A percentile compares a stretch with the other conserved stretches of the same genome.
Evolutionary conservation across 2,113 vertebrate species (phyloP).

Genomic region (Sturnira hondurensis): DNA sequence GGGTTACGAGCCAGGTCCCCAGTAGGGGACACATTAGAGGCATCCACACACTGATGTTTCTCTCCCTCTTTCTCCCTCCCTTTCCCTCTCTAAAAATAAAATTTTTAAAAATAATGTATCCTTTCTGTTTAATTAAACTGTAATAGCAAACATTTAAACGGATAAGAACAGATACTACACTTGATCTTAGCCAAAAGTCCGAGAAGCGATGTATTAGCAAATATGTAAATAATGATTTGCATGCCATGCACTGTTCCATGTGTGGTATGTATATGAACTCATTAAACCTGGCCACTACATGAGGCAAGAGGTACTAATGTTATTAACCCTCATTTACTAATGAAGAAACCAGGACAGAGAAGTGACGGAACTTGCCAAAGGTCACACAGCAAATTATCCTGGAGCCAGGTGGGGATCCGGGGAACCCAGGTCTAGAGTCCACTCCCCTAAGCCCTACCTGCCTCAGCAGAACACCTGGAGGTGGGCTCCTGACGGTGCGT

Average conservation of each 20-base stretch:
- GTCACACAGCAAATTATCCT: neutral
- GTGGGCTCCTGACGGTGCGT: neutral
- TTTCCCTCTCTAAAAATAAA: no score
- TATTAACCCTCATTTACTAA: neutral
- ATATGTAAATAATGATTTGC: neutral
- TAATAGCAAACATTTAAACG: neutral
- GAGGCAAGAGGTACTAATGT: neutral
- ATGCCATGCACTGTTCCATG: neutral
- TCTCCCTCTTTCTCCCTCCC: no score
- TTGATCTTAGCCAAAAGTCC: no score
- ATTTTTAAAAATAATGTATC: conserved; percentile 7
- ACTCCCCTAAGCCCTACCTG: neutral
- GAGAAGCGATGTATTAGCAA: no score
- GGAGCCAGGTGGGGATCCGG: neutral
- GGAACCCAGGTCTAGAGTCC: neutral
- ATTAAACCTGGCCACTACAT: neutral
- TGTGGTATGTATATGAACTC: neutral
- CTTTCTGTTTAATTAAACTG: neutral
- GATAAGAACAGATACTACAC: no score
- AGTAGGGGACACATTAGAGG: no score
- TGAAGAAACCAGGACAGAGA: neutral
- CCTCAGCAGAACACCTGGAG: neutral
- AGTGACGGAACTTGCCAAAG: neutral
- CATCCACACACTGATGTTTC: no score
- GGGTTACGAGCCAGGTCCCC: no score